phyloP scores from a whole-genome alignment of 2,113 vertebrate species.

The Empidonax traillii region DNA sequence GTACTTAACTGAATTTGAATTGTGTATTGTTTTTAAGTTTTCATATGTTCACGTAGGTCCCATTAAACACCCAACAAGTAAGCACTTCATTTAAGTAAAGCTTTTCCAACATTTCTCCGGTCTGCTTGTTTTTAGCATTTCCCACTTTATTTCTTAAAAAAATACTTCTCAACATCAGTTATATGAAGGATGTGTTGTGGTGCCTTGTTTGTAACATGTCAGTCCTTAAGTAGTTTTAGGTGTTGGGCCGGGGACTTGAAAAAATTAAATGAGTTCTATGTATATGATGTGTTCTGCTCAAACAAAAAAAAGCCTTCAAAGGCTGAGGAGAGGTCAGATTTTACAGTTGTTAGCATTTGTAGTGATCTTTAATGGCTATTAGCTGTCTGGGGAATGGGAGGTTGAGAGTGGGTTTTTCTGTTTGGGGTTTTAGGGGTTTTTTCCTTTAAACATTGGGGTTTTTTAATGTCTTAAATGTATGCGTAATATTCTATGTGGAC shows the following conservation, averaged over 20 bases:
- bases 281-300: neutral
- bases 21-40: neutral
- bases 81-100: neutral
- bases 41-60: neutral
- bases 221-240: neutral
- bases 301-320: constrained; percentile 4
- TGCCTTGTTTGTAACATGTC: neutral
- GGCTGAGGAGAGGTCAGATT: neutral
- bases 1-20: neutral
- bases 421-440: neutral
- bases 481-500: neutral
- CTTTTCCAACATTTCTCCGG: neutral
- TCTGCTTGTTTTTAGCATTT: neutral
- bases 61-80: neutral
- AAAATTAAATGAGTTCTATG: neutral
- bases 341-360: neutral
- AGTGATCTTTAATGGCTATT: neutral
- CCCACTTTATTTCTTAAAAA: neutral
- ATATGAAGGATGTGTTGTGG: neutral
- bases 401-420: neutral
- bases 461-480: neutral
- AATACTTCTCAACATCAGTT: neutral
- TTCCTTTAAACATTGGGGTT: neutral
- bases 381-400: neutral
- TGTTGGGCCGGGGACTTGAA: neutral